These are phyloP conservation scores for Pandemis corylana DNA, from an alignment of 2,888 invertebrate genomes.

Conservation along the genomic window DNA sequence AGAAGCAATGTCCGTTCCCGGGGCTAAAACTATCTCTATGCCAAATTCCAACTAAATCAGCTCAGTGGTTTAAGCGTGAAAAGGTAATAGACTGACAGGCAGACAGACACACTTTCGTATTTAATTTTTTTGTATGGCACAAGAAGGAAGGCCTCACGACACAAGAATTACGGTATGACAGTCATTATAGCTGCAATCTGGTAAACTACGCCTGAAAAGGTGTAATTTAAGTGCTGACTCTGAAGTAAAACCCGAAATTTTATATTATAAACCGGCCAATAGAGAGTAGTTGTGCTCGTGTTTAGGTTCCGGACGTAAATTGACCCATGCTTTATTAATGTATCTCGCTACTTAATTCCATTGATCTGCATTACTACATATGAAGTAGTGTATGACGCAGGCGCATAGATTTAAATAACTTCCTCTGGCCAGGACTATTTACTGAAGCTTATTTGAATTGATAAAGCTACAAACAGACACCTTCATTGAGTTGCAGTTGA, in stretches of 20 bases:
- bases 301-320: not conserved
- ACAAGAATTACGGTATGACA: no score
- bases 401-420: conserved; percentile 13
- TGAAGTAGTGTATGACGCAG: conserved; percentile 5
- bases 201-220: no score
- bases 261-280: not conserved
- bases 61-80: no score
- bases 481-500: conserved; percentile 30
- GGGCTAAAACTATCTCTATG: no score
- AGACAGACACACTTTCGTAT: no score
- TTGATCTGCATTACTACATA: conserved; percentile 15
- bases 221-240: no score
- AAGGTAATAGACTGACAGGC: no score
- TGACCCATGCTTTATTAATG: not conserved
- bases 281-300: not conserved
- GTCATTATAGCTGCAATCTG: no score
- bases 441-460: conserved; percentile 30
- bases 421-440: conserved; percentile 17
- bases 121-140: no score
- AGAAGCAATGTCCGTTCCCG: no score
- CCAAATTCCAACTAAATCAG: no score
- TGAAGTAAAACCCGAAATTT: not conserved
- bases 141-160: no score
- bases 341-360: conserved; percentile 5
- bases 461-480: conserved; percentile 16